These are phyloP conservation scores for Noctua janthina DNA, from an alignment of 2,888 invertebrate genomes.

Conservation along the genomic window DNA sequence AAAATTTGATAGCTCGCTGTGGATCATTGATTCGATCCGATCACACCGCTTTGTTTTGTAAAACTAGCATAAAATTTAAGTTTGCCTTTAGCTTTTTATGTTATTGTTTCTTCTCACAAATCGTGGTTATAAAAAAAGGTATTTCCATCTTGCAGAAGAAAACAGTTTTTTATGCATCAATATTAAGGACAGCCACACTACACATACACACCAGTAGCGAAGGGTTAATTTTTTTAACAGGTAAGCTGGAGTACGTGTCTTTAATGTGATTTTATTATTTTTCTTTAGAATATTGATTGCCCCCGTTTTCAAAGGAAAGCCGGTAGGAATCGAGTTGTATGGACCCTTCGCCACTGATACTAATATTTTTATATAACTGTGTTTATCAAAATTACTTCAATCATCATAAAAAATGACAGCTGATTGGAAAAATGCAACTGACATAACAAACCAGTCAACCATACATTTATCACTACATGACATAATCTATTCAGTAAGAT, in stretches of 20 bases:
- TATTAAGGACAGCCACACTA: neutral
- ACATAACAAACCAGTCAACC: constrained; percentile 19
- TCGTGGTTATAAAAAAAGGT: neutral
- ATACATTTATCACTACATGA: constrained; percentile 30
- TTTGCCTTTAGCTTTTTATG: neutral
- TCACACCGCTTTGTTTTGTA: constrained; percentile 1
- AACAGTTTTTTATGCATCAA: neutral
- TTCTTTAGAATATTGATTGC: too few species aligned
- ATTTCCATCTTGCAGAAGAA: neutral
- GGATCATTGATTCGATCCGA: constrained; percentile 8
- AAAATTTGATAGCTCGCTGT: constrained; percentile 32
- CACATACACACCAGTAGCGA: too few species aligned
- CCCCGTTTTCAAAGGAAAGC: too few species aligned
- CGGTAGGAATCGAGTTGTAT: too few species aligned
- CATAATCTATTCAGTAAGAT: constrained; percentile 46
- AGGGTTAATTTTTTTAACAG: too few species aligned
- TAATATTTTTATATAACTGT: neutral
- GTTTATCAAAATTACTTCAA: neutral
- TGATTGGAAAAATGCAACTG: neutral
- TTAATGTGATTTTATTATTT: too few species aligned
- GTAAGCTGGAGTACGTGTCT: too few species aligned
- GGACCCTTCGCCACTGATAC: too few species aligned
- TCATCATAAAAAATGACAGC: neutral
- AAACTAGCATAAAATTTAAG: neutral
- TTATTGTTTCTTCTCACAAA: neutral